These are phyloP conservation scores for Thamnophis elegans DNA, from an alignment of 2,797 vertebrate species.

Conservation along the genomic window DNA sequence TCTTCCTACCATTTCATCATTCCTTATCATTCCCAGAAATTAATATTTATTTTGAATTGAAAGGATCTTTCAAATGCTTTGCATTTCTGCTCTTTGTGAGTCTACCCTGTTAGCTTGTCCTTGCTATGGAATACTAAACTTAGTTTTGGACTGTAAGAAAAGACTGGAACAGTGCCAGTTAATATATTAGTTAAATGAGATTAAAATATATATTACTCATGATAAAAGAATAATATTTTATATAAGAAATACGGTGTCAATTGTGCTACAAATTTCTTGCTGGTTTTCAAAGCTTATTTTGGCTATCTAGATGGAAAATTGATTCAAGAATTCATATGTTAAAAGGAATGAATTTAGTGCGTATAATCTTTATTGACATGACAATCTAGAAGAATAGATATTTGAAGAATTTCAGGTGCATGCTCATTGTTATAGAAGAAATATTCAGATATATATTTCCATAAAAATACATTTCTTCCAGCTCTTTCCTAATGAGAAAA, in stretches of 20 bases:
- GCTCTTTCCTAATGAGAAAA: not conserved
- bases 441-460: rapidly evolving
- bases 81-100: not conserved
- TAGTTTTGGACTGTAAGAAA: not conserved
- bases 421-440: not conserved
- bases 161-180: not conserved
- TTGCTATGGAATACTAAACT: not conserved
- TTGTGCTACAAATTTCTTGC: not conserved
- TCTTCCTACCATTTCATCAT: not conserved
- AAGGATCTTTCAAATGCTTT: not conserved
- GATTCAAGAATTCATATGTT: not conserved
- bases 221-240: not conserved
- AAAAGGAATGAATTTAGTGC: rapidly evolving
- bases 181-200: not conserved
- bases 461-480: not conserved
- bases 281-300: not conserved
- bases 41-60: not conserved
- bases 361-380: not conserved
- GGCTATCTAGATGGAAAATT: rapidly evolving
- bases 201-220: not conserved
- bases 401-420: rapidly evolving
- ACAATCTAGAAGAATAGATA: not conserved
- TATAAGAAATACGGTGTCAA: not conserved
- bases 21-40: not conserved
- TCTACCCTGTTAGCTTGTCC: not conserved